A percentile compares a stretch with the other conserved stretches of the same genome.
phyloP scores from a whole-genome alignment of 1,140 invertebrate genomes.

The Cepaea nemoralis region DNA sequence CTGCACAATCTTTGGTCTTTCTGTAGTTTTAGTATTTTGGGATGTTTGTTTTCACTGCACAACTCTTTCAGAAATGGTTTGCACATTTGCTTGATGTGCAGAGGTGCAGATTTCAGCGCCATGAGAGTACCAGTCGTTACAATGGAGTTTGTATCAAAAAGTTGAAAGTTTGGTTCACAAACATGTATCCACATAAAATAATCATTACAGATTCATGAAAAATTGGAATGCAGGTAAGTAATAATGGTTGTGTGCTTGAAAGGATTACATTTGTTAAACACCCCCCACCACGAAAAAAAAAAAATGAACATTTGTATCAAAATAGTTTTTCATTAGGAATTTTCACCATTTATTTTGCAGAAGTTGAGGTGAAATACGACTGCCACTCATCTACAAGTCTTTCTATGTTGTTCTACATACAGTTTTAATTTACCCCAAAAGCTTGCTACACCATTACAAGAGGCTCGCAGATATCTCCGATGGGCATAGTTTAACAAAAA shows the following conservation, averaged over 20 bases:
- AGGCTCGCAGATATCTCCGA: not conserved
- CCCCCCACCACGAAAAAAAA: not conserved
- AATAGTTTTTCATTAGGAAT: conserved; percentile 10
- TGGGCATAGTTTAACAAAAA: not conserved
- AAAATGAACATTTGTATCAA: not conserved
- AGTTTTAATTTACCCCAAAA: conserved; percentile 28
- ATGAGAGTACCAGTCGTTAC: too few species aligned
- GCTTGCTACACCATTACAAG: conserved; percentile 20
- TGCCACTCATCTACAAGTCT: not conserved
- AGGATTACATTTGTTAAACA: not conserved
- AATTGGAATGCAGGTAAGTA: not conserved
- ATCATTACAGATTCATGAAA: not conserved
- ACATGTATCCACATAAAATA: too few species aligned
- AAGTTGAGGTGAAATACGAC: conserved; percentile 30
- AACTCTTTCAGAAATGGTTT: not conserved
- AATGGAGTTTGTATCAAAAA: too few species aligned
- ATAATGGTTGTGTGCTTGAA: not conserved
- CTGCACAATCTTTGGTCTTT: not conserved
- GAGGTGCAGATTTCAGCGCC: not conserved
- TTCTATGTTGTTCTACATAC: conserved; percentile 41
- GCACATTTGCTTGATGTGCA: not conserved
- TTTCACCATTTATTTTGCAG: conserved; percentile 42
- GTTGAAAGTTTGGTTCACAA: too few species aligned
- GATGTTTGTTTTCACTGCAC: not conserved
- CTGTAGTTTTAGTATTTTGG: not conserved